Evolutionary conservation across 1,140 invertebrate species (phyloP).

Genomic region (Ceratosolen fusciceps): DNA sequence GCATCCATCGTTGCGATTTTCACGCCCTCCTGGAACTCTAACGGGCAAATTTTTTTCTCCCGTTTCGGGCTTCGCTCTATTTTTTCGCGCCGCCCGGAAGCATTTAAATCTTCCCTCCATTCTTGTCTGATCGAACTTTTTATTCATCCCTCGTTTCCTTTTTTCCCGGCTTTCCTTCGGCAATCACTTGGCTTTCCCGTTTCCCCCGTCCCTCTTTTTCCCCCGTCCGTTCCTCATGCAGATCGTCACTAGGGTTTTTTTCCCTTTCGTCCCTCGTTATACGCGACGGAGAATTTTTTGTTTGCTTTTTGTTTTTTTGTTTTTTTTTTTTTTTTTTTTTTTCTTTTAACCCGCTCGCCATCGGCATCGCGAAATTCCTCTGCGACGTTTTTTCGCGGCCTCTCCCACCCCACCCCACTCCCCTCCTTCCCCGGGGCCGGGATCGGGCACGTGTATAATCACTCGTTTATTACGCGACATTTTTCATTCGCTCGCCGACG

Average conservation of each 20-base stretch:
- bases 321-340: too few relatives aligned
- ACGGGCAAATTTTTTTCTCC: constrained; percentile 2
- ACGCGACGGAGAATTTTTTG: constrained; percentile 3
- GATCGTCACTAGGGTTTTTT: constrained; percentile 24
- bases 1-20: constrained; percentile 17
- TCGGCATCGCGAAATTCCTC: constrained; percentile 16
- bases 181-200: constrained; percentile 35
- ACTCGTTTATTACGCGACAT: constrained; percentile 46
- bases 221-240: constrained; percentile 20
- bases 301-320: too few relatives aligned
- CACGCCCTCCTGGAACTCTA: not conserved
- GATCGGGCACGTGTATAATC: constrained; percentile 35
- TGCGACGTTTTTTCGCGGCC: constrained; percentile 6
- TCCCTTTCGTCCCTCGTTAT: constrained; percentile 31
- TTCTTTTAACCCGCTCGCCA: not conserved
- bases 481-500: constrained; percentile 38
- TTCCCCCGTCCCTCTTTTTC: constrained; percentile 50
- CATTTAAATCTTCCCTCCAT: constrained; percentile 54
- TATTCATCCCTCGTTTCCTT: constrained; percentile 21
- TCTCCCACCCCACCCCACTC: too few relatives aligned
- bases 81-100: constrained; percentile 53
- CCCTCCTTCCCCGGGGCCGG: not conserved
- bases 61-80: not conserved
- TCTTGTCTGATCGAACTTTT: not conserved
- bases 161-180: constrained; percentile 22